phyloP scores from a whole-genome alignment of 2,113 vertebrate species.

The Saccopteryx leptura region DNA sequence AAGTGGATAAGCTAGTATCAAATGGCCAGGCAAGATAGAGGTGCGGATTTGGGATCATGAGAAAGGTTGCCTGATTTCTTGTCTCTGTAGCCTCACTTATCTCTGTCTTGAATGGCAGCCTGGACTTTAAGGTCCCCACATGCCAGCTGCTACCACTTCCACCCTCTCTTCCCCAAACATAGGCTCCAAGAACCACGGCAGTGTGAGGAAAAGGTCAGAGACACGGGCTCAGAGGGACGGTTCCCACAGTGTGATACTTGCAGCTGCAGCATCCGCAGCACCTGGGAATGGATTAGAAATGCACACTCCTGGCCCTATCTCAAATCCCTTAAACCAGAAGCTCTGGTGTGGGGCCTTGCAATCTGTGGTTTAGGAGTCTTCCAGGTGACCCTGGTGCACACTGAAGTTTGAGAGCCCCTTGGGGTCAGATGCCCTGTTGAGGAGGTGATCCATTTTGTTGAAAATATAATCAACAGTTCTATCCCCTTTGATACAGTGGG shows the following conservation, averaged over 20 bases:
- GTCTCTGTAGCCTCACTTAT: background rate
- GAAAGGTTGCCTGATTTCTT: background rate
- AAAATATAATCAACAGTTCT: background rate
- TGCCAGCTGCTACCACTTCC: background rate
- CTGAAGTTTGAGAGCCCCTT: background rate
- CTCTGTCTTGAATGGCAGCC: background rate
- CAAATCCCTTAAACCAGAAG: background rate
- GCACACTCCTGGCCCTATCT: background rate
- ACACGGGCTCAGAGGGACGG: background rate
- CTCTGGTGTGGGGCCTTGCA: background rate
- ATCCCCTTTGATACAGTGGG: background rate
- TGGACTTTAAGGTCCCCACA: background rate
- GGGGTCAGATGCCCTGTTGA: background rate
- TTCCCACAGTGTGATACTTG: background rate
- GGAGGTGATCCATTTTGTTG: background rate
- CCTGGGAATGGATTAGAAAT: background rate
- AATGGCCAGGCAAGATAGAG: background rate
- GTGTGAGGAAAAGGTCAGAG: background rate
- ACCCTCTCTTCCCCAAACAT: background rate
- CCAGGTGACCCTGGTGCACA: background rate
- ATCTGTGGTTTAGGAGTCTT: background rate
- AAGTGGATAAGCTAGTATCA: background rate
- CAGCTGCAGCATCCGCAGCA: background rate
- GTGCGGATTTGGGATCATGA: background rate
- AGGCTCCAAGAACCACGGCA: background rate